Conservation (phyloP, 2,113 vertebrate genomes). For the Alosa alosa region DNA sequence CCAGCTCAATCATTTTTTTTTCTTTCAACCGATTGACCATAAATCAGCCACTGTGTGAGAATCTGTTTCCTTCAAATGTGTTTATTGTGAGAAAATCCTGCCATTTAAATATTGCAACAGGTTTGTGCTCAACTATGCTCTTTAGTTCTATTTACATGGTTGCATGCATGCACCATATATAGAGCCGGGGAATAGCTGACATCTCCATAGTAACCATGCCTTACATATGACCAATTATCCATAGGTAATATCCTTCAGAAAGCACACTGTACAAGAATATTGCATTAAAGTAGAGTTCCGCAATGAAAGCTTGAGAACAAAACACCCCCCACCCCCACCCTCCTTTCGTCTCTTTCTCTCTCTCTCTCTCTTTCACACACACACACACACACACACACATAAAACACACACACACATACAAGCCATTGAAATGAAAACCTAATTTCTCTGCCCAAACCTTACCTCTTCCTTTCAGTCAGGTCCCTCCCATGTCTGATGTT, state of each 20-base stretch:
- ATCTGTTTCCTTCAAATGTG: neutral
- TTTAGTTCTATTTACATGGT: neutral
- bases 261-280: neutral
- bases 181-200: neutral
- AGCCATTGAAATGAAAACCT: neutral
- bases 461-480: constrained; percentile 21
- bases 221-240: neutral
- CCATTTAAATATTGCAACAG: neutral
- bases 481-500: constrained; percentile 53
- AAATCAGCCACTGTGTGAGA: neutral
- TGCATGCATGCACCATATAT: neutral
- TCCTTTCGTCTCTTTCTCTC: neutral
- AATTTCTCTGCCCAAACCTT: neutral
- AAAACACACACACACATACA: neutral
- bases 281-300: neutral
- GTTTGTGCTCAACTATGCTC: neutral
- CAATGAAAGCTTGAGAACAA: neutral
- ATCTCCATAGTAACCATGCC: neutral
- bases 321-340: neutral
- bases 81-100: neutral
- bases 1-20: neutral
- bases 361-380: neutral
- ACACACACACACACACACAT: constrained; percentile 2
- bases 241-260: neutral
- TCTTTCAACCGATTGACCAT: neutral